Percentiles rank a stretch among this genome's conserved stretches.
Evolutionary conservation across 2,888 invertebrate species (phyloP).

Genomic region (Endomychus coccineus): DNA sequence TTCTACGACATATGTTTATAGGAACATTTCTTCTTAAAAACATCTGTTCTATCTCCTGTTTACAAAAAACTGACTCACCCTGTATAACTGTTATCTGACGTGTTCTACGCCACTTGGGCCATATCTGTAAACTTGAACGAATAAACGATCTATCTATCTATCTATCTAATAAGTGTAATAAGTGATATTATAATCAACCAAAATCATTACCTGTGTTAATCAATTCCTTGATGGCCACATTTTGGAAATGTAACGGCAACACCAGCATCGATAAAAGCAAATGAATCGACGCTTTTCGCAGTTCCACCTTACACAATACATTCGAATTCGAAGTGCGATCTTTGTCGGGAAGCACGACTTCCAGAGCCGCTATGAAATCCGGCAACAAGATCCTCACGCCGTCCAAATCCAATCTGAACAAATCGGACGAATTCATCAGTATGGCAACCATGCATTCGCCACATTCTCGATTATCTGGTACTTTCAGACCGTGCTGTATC

Average conservation of each 20-base stretch:
- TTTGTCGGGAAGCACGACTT: constrained; percentile 82
- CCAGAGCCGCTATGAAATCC: constrained; percentile 80
- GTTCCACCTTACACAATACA: constrained; percentile 65
- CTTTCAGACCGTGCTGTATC: constrained; percentile 71
- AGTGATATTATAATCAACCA: constrained; percentile 8
- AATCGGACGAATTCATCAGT: constrained; percentile 74
- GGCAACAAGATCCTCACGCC: constrained; percentile 90
- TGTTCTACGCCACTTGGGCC: no score
- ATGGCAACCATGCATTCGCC: constrained; percentile 82
- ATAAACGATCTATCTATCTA: no score
- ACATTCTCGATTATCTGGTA: constrained; percentile 48
- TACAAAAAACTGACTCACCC: no score
- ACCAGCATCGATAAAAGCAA: constrained; percentile 84
- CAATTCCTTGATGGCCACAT: constrained; percentile 64
- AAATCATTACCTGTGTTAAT: constrained; percentile 44
- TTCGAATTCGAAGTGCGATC: constrained; percentile 69
- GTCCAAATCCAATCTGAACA: constrained; percentile 85
- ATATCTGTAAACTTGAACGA: no score
- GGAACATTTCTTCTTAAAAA: no score
- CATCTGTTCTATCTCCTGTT: no score
- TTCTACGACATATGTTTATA: no score
- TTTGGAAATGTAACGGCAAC: constrained; percentile 87
- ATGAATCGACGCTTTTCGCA: constrained; percentile 88
- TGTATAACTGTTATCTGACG: no score
- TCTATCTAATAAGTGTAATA: no score